A percentile compares a stretch with the other conserved stretches of the same genome.
These are phyloP conservation scores for Exaiptasia diaphana DNA, from an alignment of 64 coral and sea anemone species.

Conservation along the genomic window DNA sequence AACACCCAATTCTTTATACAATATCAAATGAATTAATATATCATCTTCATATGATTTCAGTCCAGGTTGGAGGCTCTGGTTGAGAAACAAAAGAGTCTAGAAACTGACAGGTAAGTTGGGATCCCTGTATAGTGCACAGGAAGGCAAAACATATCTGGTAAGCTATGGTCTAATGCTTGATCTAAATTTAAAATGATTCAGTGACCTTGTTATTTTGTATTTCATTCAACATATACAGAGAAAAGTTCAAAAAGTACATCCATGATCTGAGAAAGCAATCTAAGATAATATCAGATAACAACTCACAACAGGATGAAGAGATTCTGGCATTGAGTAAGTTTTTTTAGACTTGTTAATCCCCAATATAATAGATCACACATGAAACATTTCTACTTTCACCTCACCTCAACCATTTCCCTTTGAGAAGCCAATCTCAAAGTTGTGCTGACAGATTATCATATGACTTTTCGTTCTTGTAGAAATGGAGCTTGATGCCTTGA, in stretches of 20 bases:
- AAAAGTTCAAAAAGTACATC: slow-evolving; percentile 72
- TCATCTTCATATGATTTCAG: slow-evolving; percentile 14
- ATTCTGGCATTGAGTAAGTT: slow-evolving; percentile 78
- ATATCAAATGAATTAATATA: background rate
- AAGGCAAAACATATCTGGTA: too few relatives aligned
- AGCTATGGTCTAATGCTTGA: too few relatives aligned
- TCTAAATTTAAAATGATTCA: background rate
- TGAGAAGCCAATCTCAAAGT: background rate
- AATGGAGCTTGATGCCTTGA: slow-evolving; percentile 60
- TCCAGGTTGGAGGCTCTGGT: slow-evolving; percentile 64
- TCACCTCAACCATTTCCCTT: background rate
- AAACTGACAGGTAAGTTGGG: slow-evolving; percentile 68
- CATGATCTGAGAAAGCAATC: slow-evolving; percentile 62
- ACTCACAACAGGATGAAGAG: slow-evolving; percentile 61
- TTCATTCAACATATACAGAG: slow-evolving; percentile 13
- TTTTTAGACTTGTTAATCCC: background rate
- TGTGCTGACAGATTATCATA: background rate
- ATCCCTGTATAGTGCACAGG: too few relatives aligned
- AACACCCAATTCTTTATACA: background rate
- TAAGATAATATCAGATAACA: slow-evolving; percentile 74
- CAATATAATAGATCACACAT: background rate
- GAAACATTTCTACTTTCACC: too few relatives aligned
- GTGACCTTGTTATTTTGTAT: background rate
- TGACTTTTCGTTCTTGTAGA: slow-evolving; percentile 3
- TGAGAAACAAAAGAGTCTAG: slow-evolving; percentile 60